Evolutionary conservation across 1,140 invertebrate species (phyloP).

Genomic region (Nasonia giraulti): DNA sequence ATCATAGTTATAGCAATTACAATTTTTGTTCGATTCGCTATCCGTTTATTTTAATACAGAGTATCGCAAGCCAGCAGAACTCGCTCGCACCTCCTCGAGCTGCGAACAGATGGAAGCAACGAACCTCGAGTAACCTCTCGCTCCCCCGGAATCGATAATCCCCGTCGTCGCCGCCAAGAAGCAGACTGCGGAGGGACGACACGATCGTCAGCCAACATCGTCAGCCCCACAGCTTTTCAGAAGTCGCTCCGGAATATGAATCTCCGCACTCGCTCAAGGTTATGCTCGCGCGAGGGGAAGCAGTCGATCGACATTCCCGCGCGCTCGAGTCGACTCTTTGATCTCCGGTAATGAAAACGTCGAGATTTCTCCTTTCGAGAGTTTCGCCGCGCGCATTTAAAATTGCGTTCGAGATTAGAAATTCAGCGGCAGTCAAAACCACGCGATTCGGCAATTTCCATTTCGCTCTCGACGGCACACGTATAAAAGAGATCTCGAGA

Average conservation of each 20-base stretch:
- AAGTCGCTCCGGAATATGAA: constrained; percentile 17
- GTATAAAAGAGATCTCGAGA: too few relatives aligned
- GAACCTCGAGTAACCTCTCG: background rate
- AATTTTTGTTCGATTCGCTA: too few relatives aligned
- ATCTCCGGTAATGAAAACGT: background rate
- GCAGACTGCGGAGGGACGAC: background rate
- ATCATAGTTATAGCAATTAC: too few relatives aligned
- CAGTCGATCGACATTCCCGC: background rate
- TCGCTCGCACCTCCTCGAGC: background rate
- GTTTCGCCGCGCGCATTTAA: background rate
- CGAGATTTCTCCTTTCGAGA: background rate
- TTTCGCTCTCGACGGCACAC: background rate
- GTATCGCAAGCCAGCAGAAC: too few relatives aligned
- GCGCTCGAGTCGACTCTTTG: background rate
- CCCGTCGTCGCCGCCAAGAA: background rate
- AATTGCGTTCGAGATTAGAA: background rate
- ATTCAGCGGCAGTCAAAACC: background rate
- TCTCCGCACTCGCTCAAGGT: background rate
- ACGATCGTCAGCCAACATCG: background rate
- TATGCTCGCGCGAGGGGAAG: background rate
- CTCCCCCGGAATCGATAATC: background rate
- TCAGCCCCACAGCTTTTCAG: background rate
- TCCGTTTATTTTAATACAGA: background rate
- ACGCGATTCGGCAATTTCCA: background rate
- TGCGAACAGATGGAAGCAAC: background rate